A percentile compares a stretch with the other conserved stretches of the same genome.
Evolutionary conservation across 2,888 invertebrate species (phyloP).

Genomic region (Xestia sexstrigata): DNA sequence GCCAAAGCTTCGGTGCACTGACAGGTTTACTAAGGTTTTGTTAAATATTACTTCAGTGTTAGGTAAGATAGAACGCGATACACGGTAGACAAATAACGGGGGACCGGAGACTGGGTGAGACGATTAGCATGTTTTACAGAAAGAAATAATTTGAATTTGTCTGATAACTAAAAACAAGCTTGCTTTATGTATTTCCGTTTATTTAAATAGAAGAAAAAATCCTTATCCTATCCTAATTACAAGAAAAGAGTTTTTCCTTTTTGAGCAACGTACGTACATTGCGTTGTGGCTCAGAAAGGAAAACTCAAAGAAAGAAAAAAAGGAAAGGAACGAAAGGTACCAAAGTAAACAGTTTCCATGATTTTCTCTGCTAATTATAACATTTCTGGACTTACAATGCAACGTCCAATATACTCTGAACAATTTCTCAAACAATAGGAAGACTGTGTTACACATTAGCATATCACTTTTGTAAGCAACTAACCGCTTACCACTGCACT

Average conservation of each 20-base stretch:
- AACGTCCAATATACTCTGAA: background rate
- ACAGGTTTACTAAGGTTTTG: background rate
- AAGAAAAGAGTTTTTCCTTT: too few relatives aligned
- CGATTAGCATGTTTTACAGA: background rate
- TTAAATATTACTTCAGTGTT: conserved; percentile 1
- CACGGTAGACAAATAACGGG: too few relatives aligned
- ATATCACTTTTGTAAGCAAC: conserved; percentile 38
- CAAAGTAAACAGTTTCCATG: background rate
- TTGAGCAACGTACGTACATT: too few relatives aligned
- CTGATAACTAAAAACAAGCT: background rate
- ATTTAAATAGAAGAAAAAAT: too few relatives aligned
- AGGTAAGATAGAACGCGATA: background rate
- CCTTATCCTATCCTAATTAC: too few relatives aligned
- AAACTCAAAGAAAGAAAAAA: too few relatives aligned
- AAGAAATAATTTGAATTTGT: background rate
- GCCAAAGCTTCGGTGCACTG: conserved; percentile 19
- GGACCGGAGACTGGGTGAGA: background rate
- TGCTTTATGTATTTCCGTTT: background rate
- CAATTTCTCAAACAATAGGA: conserved; percentile 25
- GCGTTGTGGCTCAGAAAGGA: too few relatives aligned
- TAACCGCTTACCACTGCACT: conserved; percentile 49
- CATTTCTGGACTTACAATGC: background rate
- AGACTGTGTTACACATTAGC: conserved; percentile 41
- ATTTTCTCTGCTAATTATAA: background rate
- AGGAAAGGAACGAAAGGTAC: background rate